Base-by-base conservation (phyloP, 92 coral and sea anemone genomes). In the Hydrozoanthus gracilis region DNA sequence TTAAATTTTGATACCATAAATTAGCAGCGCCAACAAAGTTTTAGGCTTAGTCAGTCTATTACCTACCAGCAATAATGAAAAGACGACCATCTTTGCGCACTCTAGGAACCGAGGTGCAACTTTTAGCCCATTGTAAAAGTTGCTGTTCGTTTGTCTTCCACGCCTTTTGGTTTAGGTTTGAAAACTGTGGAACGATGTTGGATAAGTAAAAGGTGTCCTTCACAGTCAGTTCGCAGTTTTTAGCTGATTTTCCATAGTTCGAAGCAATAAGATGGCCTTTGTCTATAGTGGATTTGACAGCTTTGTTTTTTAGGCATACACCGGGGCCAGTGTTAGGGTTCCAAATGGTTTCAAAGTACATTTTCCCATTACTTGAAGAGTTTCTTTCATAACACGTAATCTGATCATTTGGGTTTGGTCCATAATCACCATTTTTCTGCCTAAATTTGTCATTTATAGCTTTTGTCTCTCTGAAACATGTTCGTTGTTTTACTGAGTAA, bases 221-320 rank as follows among this genome's bases (percentile, higher is more conserved):
- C 8, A 68, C 77, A 55, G 54, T 73, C n/a, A 18, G 4, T 20
- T 13, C 39, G 4, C 7, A 3, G 4, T 5, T 73, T 4, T 11
- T 9, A 3, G 77, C 10, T 13, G 77, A 17, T 47, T 47, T 73
- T 73, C 77, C 77, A 55, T 73, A 73, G 8, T 55, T 73, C 0
- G 77, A 18, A 11, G 77, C 77, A 47, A 73, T 73, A 11, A 73
- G 77, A 15, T 73, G 77, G n/a, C 77, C 77, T 73, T 14, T 73
- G 12, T 73, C 11, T 73, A 73, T 72, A 3, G 0, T 18, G 13
- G 51, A n/a, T n/a, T 27, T 27, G 13, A 0, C 6, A 18, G 8
- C 5, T 1, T 4, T 68, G 3, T 9, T 74, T n/a, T 6, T 7
- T 74, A 7, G 79, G 68, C 68, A 61, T n/a, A 74, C 13, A 0